Base-by-base conservation (phyloP, 92 coral and sea anemone species). In the Phenganax subtilis region DNA sequence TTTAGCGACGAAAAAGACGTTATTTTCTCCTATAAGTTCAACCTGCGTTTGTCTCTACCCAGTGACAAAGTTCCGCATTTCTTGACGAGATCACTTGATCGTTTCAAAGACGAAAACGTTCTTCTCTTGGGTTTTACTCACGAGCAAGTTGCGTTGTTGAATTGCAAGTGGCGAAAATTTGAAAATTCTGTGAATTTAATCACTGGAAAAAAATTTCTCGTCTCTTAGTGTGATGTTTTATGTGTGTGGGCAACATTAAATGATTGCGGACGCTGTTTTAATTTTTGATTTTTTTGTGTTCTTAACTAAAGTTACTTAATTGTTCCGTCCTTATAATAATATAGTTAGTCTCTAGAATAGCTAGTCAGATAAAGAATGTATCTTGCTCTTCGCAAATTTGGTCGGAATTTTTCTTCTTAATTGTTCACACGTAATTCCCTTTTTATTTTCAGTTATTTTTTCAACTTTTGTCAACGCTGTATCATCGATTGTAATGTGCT, bases 1-100 rank as follows among this genome's bases (percentile, higher is more conserved):
- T 93, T 54, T 76, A 58, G 67, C 47, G 47, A 37, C 47, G 47
- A 37, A 37, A 37, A 37, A 37, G 47, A 37, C 47, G 47, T 20
- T 20, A 0, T 37, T 37, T 37, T 37, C 47, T 37, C 47, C 3
- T 37, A 37, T 37, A 37, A 37, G 47, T 37, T 1, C 47, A 37
- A 37, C 47, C 47, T 37, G 47, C 47, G 47, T 37, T 37, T 37
- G 47, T 5, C 5, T 37, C 47, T 37, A 37, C 2, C 47, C 47
- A 0, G 47, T 37, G 47, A 37, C 47, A 0, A 37, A 37, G 47
- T 37, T 37, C 47, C 5, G 47, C 47, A 37, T 37, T 37, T 37
- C 47, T 37, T 37, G 71, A 65, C 10, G 71, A 65, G 71, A 20
- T 20, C 25, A 20, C 25, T 20, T 20, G 25, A 20, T 20, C 25